Conservation (phyloP, 2,888 invertebrate species). For the Leucoma salicis region DNA sequence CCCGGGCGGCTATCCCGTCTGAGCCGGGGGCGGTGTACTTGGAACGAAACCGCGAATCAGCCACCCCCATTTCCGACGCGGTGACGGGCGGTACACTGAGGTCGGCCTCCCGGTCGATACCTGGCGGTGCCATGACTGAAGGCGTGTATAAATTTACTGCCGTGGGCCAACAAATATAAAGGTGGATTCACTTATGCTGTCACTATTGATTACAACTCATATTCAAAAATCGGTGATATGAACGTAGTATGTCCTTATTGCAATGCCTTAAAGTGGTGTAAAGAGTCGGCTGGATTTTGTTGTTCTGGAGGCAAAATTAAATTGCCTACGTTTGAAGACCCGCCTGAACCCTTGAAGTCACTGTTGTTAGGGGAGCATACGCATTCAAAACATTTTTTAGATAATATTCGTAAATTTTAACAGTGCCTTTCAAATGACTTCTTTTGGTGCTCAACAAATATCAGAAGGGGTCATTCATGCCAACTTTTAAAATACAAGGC, state of each 20-base stretch:
- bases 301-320: constrained; percentile 16
- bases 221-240: constrained; percentile 1
- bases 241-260: constrained; percentile 12
- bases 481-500: constrained; percentile 1
- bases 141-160: too few species aligned
- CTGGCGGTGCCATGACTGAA: too few species aligned
- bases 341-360: not conserved
- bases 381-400: not conserved
- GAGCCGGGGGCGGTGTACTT: too few species aligned
- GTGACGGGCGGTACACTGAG: too few species aligned
- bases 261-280: constrained; percentile 20
- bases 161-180: constrained; percentile 1
- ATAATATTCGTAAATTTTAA: not conserved
- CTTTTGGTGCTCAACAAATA: constrained; percentile 19
- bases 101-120: too few species aligned
- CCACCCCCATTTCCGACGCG: too few species aligned
- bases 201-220: not conserved
- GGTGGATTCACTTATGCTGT: not conserved
- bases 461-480: constrained; percentile 17
- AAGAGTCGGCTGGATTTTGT: constrained; percentile 19
- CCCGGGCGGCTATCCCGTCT: too few species aligned
- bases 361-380: not conserved
- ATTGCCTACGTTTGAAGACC: constrained; percentile 2
- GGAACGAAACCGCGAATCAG: too few species aligned
- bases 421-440: constrained; percentile 5